phyloP scores from a whole-genome alignment of 2,113 vertebrate genomes.

The Xenopus laevis region DNA sequence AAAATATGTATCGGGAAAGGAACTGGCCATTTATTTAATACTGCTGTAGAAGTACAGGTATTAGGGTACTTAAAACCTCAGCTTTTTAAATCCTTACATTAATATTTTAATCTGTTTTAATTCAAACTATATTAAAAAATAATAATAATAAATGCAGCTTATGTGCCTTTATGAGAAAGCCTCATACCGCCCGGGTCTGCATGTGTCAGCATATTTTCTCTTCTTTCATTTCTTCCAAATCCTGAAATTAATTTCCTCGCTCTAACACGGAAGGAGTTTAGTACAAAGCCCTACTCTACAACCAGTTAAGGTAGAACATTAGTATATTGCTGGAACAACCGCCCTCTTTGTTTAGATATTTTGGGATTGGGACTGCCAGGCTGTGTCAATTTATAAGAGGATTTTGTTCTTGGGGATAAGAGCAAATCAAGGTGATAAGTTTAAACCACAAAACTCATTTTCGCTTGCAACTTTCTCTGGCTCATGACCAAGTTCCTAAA shows the following conservation, averaged over 20 bases:
- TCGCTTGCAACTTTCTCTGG: constrained; percentile 40
- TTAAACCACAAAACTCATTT: constrained; percentile 44
- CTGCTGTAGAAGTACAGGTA: no score
- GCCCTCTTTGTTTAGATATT: constrained; percentile 33
- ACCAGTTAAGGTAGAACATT: constrained; percentile 23
- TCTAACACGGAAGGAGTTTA: constrained; percentile 32
- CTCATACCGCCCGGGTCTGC: no score
- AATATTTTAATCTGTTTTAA: no score
- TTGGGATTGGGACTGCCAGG: constrained; percentile 31
- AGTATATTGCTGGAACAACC: constrained; percentile 17
- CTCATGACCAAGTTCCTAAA: constrained; percentile 32
- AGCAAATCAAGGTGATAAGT: constrained; percentile 46
- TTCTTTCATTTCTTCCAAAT: neutral
- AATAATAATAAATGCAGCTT: no score
- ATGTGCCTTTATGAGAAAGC: no score
- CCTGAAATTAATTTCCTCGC: constrained; percentile 33
- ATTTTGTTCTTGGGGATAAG: constrained; percentile 43
- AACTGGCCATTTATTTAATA: no score
- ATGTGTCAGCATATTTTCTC: neutral
- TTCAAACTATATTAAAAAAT: no score
- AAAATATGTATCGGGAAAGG: no score
- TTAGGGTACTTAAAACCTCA: no score
- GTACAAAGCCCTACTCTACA: constrained; percentile 30
- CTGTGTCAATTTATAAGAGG: constrained; percentile 41
- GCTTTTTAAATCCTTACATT: no score